Conservation (phyloP, 1,140 invertebrate genomes). For the Lepidurus apus region DNA sequence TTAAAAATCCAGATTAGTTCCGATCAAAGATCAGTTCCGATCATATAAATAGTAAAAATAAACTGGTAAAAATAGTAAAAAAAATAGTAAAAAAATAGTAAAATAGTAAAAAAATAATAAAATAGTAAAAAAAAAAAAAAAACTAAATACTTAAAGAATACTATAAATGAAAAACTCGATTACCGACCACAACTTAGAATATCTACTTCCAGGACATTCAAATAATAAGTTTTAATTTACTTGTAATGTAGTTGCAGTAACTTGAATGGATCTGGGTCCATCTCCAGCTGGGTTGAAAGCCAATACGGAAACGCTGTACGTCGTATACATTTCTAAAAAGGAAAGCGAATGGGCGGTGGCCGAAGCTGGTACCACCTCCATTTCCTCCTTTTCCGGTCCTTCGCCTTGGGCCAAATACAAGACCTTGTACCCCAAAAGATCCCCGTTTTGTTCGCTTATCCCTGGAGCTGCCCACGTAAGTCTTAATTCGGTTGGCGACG, state of each 20-base stretch:
- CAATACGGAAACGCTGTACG: constrained; percentile 84
- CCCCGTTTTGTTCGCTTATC: constrained; percentile 80
- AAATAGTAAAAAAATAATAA: too few species aligned
- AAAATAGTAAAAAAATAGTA: too few species aligned
- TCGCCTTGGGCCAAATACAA: constrained; percentile 40
- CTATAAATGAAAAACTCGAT: too few species aligned
- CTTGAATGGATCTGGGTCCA: constrained; percentile 74
- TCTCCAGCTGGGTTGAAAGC: constrained; percentile 97
- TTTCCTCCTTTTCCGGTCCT: constrained; percentile 68
- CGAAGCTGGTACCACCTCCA: constrained; percentile 82
- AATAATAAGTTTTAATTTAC: constrained; percentile 38
- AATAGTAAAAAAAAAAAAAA: too few species aligned
- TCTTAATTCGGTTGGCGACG: constrained; percentile 83
- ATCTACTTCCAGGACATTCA: background rate
- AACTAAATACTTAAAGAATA: too few species aligned
- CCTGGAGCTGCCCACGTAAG: constrained; percentile 79
- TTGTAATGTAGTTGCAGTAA: constrained; percentile 67
- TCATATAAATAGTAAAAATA: too few species aligned
- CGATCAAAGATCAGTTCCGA: too few species aligned
- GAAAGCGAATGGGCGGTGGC: constrained; percentile 74
- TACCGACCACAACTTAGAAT: background rate
- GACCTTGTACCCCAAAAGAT: constrained; percentile 82
- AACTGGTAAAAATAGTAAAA: too few species aligned
- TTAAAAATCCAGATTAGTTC: too few species aligned
- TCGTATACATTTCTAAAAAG: constrained; percentile 87